phyloP scores from a whole-genome alignment of 2,113 vertebrate species.

The Sinocyclocheilus grahami region DNA sequence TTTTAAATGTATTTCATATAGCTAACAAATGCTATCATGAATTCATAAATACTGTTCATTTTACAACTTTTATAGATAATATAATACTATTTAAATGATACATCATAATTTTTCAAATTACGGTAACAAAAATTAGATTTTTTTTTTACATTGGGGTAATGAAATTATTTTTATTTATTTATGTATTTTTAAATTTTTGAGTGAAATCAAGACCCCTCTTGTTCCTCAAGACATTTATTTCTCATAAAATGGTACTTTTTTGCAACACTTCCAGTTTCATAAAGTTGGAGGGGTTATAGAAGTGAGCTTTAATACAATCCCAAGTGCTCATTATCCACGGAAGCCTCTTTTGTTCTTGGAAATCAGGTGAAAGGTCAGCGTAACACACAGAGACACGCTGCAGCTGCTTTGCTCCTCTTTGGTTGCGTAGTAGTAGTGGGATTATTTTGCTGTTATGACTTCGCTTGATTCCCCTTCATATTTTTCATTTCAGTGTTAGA shows the following conservation, averaged over 20 bases:
- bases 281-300: slow-evolving; percentile 5
- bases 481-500: slow-evolving; percentile 12
- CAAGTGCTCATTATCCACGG: slow-evolving; percentile 11
- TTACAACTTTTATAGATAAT: neutral
- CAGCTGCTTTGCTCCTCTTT: slow-evolving; percentile 21
- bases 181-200: neutral
- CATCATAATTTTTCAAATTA: neutral
- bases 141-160: neutral
- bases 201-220: neutral
- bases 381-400: slow-evolving; percentile 3
- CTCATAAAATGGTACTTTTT: neutral
- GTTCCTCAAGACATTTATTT: neutral
- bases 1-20: neutral
- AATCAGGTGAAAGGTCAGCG: slow-evolving; percentile 4
- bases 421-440: slow-evolving; percentile 7
- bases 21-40: neutral
- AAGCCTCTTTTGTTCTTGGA: neutral
- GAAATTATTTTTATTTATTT: too few relatives aligned
- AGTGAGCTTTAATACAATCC: neutral
- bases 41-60: neutral
- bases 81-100: neutral
- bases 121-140: neutral
- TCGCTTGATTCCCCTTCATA: slow-evolving; percentile 15
- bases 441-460: slow-evolving; percentile 11
- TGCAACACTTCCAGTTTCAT: neutral